These are phyloP conservation scores for Menura novaehollandiae DNA, from an alignment of 2,113 vertebrate genomes.

Conservation along the genomic window DNA sequence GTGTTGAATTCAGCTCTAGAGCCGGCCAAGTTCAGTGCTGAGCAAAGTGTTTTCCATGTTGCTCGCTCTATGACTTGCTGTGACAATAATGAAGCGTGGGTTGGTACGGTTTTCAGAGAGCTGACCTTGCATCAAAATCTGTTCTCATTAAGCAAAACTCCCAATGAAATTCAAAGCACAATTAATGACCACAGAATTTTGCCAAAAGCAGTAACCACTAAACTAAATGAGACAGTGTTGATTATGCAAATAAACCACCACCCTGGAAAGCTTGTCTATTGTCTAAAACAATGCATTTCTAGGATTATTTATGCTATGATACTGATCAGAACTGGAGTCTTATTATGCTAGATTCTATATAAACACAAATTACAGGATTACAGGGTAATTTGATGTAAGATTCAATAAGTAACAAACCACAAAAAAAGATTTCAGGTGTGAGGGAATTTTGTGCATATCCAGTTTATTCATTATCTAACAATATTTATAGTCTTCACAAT, in stretches of 20 bases:
- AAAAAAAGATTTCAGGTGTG: not conserved
- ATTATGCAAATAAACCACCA: conserved; percentile 8
- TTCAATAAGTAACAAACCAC: not conserved
- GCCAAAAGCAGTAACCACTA: conserved; percentile 6
- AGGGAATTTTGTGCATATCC: not conserved
- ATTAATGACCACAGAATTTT: conserved; percentile 26
- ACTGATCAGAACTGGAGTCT: not conserved
- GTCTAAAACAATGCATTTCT: not conserved
- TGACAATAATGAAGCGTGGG: not conserved
- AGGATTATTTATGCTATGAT: not conserved
- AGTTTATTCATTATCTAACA: not conserved
- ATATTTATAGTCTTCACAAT: not conserved
- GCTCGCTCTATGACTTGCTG: not conserved
- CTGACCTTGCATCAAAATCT: conserved; percentile 13
- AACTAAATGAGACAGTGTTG: not conserved
- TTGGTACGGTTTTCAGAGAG: not conserved
- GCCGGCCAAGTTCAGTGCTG: not conserved
- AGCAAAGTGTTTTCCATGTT: not conserved
- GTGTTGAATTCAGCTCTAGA: not conserved
- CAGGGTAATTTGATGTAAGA: not conserved
- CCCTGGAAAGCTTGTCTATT: not conserved
- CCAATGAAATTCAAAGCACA: conserved; percentile 8
- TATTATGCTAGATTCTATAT: not conserved
- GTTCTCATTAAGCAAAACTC: conserved; percentile 16
- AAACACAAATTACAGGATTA: not conserved